A percentile compares a stretch with the other conserved stretches of the same genome.
phyloP scores from a whole-genome alignment of 2,797 vertebrate genomes.

The Tauraco hartlaubi region DNA sequence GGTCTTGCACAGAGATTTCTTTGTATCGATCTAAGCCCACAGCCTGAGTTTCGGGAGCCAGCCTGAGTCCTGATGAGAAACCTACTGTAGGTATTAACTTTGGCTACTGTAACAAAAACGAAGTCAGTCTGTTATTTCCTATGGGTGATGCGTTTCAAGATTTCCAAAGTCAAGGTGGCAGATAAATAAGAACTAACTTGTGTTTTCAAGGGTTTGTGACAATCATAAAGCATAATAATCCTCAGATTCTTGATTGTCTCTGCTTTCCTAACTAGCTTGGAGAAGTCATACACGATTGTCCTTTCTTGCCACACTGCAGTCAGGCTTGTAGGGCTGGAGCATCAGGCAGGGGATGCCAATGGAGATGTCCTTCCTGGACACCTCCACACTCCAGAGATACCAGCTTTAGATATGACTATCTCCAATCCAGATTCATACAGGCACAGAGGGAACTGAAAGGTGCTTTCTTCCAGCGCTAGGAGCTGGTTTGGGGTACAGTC shows the following conservation, averaged over 20 bases:
- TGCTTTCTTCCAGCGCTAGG: not conserved
- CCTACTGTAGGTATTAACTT: not conserved
- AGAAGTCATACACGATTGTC: not conserved
- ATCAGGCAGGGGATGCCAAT: not conserved
- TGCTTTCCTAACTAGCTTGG: not conserved
- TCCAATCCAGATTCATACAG: not conserved
- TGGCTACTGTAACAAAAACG: not conserved
- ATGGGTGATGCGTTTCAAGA: not conserved
- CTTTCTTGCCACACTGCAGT: not conserved
- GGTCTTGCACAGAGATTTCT: not conserved
- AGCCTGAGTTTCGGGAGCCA: not conserved
- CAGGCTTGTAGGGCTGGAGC: not conserved
- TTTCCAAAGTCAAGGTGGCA: not conserved
- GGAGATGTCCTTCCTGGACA: not conserved
- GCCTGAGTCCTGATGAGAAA: not conserved
- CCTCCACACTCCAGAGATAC: not conserved
- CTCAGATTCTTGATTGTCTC: not conserved
- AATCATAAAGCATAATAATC: not conserved
- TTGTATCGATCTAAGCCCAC: not conserved
- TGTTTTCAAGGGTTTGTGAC: not conserved
- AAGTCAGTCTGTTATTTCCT: not conserved
- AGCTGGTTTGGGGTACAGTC: not conserved
- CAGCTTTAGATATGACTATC: not conserved
- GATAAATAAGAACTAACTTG: not conserved
- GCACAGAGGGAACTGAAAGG: not conserved